These are phyloP conservation scores for Cryptoblepharus egeriae DNA, from an alignment of 2,797 vertebrate species.

Conservation along the genomic window DNA sequence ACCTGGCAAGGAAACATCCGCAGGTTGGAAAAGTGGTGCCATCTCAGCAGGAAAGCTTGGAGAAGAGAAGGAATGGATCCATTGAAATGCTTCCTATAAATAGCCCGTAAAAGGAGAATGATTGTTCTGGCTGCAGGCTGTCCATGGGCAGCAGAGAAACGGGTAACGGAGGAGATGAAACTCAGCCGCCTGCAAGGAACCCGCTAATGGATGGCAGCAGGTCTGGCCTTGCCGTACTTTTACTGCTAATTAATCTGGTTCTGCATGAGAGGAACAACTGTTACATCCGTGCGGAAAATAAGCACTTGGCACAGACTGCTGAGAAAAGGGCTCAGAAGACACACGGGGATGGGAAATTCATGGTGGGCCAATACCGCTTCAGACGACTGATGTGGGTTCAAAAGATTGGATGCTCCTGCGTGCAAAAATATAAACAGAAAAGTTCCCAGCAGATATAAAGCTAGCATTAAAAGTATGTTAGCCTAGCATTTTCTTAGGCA, in stretches of 20 bases:
- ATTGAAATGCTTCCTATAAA: background rate
- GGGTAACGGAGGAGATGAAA: background rate
- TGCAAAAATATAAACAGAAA: background rate
- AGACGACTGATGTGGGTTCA: background rate
- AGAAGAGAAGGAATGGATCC: background rate
- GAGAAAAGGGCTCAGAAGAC: background rate
- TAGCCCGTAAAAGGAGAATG: background rate
- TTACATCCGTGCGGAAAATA: background rate
- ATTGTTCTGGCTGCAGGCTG: background rate
- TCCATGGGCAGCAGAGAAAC: background rate
- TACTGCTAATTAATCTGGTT: background rate
- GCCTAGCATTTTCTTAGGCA: no score
- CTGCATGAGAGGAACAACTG: background rate
- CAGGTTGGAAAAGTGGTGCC: background rate
- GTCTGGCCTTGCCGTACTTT: background rate
- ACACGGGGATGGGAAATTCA: background rate
- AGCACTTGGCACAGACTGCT: no score
- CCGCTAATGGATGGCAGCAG: background rate
- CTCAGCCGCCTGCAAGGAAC: background rate
- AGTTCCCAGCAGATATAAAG: background rate
- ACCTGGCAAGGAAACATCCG: background rate
- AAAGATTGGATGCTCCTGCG: background rate
- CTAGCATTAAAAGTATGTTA: background rate
- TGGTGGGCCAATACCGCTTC: background rate
- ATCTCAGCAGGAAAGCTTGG: background rate